These are phyloP conservation scores for Sciurus vulgaris DNA, from an alignment of 2,797 vertebrate species.

Conservation along the genomic window DNA sequence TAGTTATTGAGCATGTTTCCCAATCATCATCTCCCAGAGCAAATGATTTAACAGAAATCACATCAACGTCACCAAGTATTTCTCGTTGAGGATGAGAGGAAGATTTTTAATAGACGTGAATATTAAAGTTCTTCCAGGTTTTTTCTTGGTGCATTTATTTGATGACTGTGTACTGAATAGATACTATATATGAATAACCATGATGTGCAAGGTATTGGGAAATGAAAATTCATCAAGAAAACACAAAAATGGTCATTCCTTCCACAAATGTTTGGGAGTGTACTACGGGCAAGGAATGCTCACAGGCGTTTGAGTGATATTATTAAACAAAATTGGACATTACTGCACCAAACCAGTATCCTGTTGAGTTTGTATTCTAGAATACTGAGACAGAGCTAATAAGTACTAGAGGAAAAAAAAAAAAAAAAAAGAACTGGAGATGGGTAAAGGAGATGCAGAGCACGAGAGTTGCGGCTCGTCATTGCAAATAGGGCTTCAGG, in stretches of 20 bases:
- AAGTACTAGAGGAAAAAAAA: neutral
- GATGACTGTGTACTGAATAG: neutral
- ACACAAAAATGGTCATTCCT: neutral
- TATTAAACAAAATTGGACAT: neutral
- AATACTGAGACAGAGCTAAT: neutral
- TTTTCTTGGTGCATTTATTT: neutral
- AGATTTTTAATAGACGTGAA: neutral
- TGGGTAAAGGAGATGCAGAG: neutral
- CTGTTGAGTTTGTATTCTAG: neutral
- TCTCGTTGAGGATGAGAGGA: neutral
- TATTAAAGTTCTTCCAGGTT: neutral
- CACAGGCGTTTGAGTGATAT: neutral
- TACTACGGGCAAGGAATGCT: neutral
- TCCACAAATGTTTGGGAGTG: neutral
- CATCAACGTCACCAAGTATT: neutral
- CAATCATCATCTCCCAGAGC: neutral
- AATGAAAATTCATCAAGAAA: neutral
- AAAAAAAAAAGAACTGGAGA: neutral
- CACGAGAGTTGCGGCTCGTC: rapidly evolving
- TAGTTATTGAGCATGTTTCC: slow-evolving; percentile 17
- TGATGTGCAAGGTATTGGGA: neutral
- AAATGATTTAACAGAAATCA: slow-evolving; percentile 50
- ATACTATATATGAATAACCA: neutral
- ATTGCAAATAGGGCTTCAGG: neutral
- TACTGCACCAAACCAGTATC: neutral